phyloP scores from a whole-genome alignment of 2,113 vertebrate species.

The Lepisosteus osseus region DNA sequence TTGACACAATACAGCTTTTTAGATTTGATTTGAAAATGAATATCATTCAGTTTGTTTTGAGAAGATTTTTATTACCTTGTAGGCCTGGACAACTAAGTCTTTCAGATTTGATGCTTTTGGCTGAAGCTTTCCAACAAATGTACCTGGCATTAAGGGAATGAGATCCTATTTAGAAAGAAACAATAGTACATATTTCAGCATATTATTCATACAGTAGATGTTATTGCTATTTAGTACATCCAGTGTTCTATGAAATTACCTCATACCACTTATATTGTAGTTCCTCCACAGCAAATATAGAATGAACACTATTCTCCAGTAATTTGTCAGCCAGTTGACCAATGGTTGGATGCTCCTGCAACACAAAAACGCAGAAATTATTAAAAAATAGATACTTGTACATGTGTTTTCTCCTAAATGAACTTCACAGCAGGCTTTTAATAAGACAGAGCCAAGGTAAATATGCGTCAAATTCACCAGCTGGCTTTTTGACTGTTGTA shows the following conservation, averaged over 20 bases:
- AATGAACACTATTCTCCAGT: constrained; percentile 87
- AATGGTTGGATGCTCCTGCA: constrained; percentile 89
- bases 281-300: constrained; percentile 91
- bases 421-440: no score
- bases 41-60: background rate
- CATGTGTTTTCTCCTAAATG: no score
- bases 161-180: constrained; percentile 67
- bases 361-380: constrained; percentile 22
- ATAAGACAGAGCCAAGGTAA: no score
- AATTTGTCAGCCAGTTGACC: constrained; percentile 89
- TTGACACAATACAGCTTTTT: no score
- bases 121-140: constrained; percentile 83
- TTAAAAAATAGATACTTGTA: no score
- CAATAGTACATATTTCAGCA: background rate
- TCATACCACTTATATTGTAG: constrained; percentile 94
- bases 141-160: constrained; percentile 82
- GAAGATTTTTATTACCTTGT: constrained; percentile 72
- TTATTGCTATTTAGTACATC: background rate
- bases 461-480: no score
- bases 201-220: background rate
- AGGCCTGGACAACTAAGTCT: constrained; percentile 86
- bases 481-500: no score
- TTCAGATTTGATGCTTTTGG: constrained; percentile 90
- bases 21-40: no score
- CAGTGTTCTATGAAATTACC: constrained; percentile 64